Evolutionary conservation across 1,140 invertebrate genomes (phyloP).

Genomic region (Geopemphigus sp.): DNA sequence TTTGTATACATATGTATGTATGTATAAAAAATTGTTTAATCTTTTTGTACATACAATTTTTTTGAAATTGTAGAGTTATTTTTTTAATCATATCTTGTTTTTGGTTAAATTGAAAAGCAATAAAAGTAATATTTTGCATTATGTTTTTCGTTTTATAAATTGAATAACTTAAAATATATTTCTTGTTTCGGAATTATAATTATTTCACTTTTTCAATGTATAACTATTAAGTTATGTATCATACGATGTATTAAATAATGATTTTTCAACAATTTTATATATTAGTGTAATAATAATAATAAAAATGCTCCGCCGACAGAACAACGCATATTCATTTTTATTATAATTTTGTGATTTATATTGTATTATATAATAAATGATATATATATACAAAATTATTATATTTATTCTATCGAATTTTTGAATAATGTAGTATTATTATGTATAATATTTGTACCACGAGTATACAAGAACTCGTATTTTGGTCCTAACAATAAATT

Average conservation of each 20-base stretch:
- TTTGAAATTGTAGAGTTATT: conserved; percentile 13
- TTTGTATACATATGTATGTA: not conserved
- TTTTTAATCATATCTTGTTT: not conserved
- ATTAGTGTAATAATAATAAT: conserved; percentile 2
- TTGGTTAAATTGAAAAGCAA: conserved; percentile 15
- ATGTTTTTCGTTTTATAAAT: conserved; percentile 5
- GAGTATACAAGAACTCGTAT: too few species aligned
- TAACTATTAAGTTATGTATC: not conserved
- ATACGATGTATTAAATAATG: not conserved
- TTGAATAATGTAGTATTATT: too few species aligned
- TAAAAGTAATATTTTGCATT: not conserved
- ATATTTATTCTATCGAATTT: too few species aligned
- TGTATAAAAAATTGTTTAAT: conserved; percentile 23
- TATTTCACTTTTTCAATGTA: conserved; percentile 6
- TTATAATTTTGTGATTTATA: conserved; percentile 19
- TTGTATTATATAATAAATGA: conserved; percentile 23
- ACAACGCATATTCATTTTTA: conserved; percentile 15
- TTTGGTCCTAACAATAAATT: too few species aligned
- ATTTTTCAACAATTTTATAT: conserved; percentile 25
- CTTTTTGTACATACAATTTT: conserved; percentile 39
- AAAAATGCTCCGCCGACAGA: not conserved
- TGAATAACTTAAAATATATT: conserved; percentile 12
- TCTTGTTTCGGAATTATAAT: not conserved
- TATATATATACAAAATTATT: conserved; percentile 3
- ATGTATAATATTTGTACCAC: too few species aligned